Evolutionary conservation across 2,113 vertebrate species (phyloP).

Genomic region (Acanthochromis polyacanthus): DNA sequence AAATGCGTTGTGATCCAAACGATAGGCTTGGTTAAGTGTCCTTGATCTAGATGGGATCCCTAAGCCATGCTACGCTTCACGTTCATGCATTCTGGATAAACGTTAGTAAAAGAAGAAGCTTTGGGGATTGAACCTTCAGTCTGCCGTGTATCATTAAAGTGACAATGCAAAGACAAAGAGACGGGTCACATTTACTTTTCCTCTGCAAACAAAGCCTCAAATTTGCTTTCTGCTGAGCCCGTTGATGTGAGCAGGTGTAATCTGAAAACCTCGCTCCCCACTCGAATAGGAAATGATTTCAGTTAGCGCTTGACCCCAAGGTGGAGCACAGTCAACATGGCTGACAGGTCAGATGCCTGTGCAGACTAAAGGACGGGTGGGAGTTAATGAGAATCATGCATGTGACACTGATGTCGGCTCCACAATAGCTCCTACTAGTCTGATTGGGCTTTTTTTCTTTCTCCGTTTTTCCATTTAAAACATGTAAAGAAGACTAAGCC

Average conservation of each 20-base stretch:
- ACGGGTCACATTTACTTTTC: slow-evolving; percentile 13
- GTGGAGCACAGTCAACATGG: background rate
- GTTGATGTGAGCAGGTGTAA: too few species aligned
- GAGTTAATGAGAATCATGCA: slow-evolving; percentile 12
- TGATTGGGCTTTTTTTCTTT: background rate
- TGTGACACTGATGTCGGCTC: background rate
- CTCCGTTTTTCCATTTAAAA: slow-evolving; percentile 8
- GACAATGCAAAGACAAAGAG: slow-evolving; percentile 7
- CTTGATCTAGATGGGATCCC: slow-evolving; percentile 5
- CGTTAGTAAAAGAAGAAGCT: background rate
- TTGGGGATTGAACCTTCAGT: too few species aligned
- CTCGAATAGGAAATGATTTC: slow-evolving; percentile 24
- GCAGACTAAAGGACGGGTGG: background rate
- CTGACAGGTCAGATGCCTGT: background rate
- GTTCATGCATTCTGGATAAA: background rate
- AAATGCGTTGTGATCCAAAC: too few species aligned
- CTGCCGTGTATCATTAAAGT: background rate
- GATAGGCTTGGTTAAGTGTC: slow-evolving; percentile 3
- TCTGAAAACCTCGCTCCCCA: too few species aligned
- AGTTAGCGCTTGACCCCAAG: background rate
- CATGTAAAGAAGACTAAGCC: background rate
- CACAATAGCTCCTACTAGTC: background rate
- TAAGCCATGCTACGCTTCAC: background rate
- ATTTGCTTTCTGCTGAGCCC: background rate
- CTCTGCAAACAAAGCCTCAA: slow-evolving; percentile 16